phyloP scores from a whole-genome alignment of 2,888 invertebrate genomes.

The Nephrocerus scutellatus region DNA sequence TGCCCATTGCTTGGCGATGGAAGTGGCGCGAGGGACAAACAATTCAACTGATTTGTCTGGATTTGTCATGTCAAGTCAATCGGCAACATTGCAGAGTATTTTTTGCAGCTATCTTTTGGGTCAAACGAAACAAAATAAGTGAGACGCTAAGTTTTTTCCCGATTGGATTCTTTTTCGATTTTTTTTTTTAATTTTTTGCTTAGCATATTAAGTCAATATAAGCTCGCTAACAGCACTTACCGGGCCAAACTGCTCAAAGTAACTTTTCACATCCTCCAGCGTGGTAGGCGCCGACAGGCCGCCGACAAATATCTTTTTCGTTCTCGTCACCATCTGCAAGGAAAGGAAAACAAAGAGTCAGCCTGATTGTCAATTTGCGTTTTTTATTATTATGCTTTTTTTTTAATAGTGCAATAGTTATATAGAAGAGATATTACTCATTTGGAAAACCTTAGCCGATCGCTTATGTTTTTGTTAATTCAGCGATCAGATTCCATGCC shows the following conservation, averaged over 20 bases:
- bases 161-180: conserved; percentile 6
- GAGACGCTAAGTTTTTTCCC: no score
- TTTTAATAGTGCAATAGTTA: no score
- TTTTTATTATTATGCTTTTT: not conserved
- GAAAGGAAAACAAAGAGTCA: conserved; percentile 31
- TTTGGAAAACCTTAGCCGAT: no score
- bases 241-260: conserved; percentile 99
- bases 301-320: conserved; percentile 99
- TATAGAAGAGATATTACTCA: no score
- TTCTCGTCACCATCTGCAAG: conserved; percentile 98
- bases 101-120: conserved; percentile 5
- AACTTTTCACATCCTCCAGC: conserved; percentile 98
- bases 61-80: no score
- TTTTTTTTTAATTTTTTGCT: conserved; percentile 20
- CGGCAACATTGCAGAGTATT: no score
- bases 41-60: no score
- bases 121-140: no score
- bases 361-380: not conserved
- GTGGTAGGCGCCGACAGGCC: conserved; percentile 99
- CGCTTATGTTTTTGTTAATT: no score
- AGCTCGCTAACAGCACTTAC: conserved; percentile 57
- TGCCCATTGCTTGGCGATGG: no score
- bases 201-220: conserved; percentile 12
- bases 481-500: no score
- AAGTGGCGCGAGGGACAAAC: no score